A percentile compares a stretch with the other conserved stretches of the same genome.
Conservation (phyloP, 2,113 vertebrate species). For the Dasyurus viverrinus region DNA sequence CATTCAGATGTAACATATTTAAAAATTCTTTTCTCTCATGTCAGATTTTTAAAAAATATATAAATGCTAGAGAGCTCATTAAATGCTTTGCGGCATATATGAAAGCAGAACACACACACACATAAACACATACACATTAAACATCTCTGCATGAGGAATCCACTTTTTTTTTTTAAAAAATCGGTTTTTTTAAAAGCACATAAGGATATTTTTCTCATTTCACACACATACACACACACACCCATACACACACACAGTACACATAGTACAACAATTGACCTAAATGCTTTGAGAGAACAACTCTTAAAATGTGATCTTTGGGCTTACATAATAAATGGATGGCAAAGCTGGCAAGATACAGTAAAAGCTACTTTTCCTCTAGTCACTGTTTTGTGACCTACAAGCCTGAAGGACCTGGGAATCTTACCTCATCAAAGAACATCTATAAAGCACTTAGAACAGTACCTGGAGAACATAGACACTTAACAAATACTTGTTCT, state of each 20-base stretch:
- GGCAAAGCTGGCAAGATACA: rapidly evolving
- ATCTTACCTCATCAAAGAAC: not conserved
- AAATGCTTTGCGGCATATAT: not conserved
- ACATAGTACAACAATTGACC: rapidly evolving
- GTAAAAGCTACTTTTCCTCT: not conserved
- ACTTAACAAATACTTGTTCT: not conserved
- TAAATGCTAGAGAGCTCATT: not conserved
- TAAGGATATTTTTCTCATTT: not conserved
- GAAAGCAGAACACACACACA: not conserved
- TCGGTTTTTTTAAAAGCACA: not conserved
- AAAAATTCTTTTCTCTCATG: not conserved
- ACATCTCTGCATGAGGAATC: too few species aligned
- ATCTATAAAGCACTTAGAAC: not conserved
- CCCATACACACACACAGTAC: not conserved
- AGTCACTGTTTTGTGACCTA: not conserved
- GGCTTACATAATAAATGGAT: not conserved
- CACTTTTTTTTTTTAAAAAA: not conserved
- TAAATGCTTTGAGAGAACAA: not conserved
- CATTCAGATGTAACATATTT: not conserved
- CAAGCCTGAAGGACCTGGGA: not conserved
- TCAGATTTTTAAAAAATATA: not conserved
- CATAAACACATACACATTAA: too few species aligned
- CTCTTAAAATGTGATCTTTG: not conserved
- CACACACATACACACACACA: not conserved
- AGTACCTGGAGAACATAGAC: not conserved